These are phyloP conservation scores for Falcunculus frontatus DNA, from an alignment of 2,113 vertebrate genomes.

Conservation along the genomic window DNA sequence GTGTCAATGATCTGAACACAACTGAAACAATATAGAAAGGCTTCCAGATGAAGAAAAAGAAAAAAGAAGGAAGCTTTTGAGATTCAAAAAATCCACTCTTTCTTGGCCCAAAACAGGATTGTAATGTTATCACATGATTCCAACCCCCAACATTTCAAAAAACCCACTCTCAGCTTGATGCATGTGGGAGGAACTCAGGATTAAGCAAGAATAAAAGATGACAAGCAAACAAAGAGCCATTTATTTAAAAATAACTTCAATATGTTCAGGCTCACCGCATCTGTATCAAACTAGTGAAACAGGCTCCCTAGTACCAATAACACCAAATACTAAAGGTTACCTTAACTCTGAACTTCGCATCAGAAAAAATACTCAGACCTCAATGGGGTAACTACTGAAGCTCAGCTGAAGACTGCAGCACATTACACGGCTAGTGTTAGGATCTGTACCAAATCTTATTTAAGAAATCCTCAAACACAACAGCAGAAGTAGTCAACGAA, in stretches of 20 bases:
- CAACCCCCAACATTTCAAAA: neutral
- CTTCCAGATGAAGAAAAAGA: neutral
- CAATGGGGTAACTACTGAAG: neutral
- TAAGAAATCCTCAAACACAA: neutral
- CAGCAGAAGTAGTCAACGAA: neutral
- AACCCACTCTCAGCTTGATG: neutral
- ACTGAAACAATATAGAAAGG: neutral
- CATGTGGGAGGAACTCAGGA: conserved; percentile 29
- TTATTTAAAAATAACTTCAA: conserved; percentile 24
- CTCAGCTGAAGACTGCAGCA: neutral
- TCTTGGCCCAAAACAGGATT: neutral
- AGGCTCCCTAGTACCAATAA: neutral
- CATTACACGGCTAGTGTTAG: neutral
- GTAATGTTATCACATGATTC: conserved; percentile 1
- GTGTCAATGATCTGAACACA: neutral
- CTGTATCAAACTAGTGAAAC: neutral
- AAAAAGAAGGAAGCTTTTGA: neutral
- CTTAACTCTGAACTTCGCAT: neutral
- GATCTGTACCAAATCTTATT: neutral
- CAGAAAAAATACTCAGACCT: neutral
- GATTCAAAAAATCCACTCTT: neutral
- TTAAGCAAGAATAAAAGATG: conserved; percentile 40
- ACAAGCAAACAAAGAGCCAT: conserved; percentile 37
- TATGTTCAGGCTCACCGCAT: neutral
- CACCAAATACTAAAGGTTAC: neutral